Percentiles rank a stretch among this genome's conserved stretches.
These are phyloP conservation scores for Lasioglossum figueresi DNA, from an alignment of 2,888 invertebrate genomes.

Conservation along the genomic window DNA sequence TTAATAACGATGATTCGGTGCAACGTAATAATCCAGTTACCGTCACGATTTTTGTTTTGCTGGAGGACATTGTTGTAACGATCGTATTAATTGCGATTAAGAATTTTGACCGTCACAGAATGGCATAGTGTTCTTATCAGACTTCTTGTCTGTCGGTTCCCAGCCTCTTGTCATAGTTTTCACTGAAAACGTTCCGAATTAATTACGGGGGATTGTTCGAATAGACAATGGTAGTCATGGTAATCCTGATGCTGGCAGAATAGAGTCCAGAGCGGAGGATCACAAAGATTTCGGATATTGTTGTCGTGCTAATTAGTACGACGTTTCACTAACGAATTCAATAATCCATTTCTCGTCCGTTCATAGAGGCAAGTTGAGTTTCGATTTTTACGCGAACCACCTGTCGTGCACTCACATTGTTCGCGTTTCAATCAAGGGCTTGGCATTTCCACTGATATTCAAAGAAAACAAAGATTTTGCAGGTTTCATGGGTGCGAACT, in stretches of 20 bases:
- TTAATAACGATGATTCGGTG: background rate
- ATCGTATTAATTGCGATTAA: conserved; percentile 4
- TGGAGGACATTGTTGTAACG: background rate
- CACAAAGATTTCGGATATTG: conserved; percentile 50
- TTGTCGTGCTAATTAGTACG: conserved; percentile 65
- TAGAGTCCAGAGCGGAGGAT: conserved; percentile 47
- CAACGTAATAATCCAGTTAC: background rate
- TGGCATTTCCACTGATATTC: background rate
- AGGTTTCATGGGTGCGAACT: background rate
- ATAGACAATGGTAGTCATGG: conserved; percentile 72
- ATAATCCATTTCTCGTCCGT: conserved; percentile 50
- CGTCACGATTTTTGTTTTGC: too few relatives aligned
- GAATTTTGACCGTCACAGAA: conserved; percentile 32
- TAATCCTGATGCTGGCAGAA: conserved; percentile 66
- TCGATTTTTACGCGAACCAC: conserved; percentile 22
- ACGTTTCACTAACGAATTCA: conserved; percentile 48
- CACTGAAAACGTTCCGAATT: conserved; percentile 71
- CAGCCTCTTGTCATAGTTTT: conserved; percentile 65
- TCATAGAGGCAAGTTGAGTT: conserved; percentile 29
- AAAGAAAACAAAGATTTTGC: background rate
- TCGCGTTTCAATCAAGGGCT: background rate
- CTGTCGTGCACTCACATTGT: background rate
- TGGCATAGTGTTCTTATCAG: conserved; percentile 9
- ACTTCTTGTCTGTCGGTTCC: conserved; percentile 46
- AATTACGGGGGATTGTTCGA: conserved; percentile 74